phyloP scores from a whole-genome alignment of 2,113 vertebrate species.

The Pelobates fuscus region DNA sequence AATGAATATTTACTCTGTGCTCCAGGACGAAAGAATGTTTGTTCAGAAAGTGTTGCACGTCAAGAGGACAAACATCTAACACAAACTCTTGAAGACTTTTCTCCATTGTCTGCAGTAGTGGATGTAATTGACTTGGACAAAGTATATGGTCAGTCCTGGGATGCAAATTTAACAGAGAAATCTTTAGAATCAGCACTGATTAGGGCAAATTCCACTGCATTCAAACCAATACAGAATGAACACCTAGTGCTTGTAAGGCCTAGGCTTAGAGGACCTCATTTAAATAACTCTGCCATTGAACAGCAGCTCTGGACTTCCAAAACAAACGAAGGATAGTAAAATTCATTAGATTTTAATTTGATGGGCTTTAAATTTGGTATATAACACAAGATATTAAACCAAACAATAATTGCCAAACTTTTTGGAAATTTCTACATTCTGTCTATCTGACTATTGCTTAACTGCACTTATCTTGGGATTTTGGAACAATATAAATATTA shows the following conservation, averaged over 20 bases:
- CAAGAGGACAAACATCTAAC: neutral
- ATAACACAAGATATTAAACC: no score
- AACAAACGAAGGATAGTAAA: conserved; percentile 16
- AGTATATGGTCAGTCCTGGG: conserved; percentile 25
- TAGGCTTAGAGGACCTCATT: conserved; percentile 27
- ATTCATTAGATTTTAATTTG: no score
- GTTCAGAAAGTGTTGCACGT: neutral
- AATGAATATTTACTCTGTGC: conserved; percentile 36
- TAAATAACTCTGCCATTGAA: conserved; percentile 14
- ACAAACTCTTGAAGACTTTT: neutral
- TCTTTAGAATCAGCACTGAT: conserved; percentile 32
- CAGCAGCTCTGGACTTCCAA: conserved; percentile 32
- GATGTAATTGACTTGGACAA: conserved; percentile 18
- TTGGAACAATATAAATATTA: no score
- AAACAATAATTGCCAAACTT: no score
- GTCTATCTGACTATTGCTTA: no score
- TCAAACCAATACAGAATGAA: conserved; percentile 39
- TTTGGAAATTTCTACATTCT: no score
- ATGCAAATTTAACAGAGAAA: conserved; percentile 26
- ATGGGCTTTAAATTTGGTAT: no score
- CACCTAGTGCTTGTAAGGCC: conserved; percentile 43
- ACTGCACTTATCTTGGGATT: no score
- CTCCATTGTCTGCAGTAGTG: neutral
- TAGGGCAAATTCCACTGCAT: conserved; percentile 22
- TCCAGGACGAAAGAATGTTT: conserved; percentile 9